Evolutionary conservation across 2,797 vertebrate species (phyloP), one percentile per base, ranked within the genome.

Genomic region (Pagetopsis macropterus): DNA sequence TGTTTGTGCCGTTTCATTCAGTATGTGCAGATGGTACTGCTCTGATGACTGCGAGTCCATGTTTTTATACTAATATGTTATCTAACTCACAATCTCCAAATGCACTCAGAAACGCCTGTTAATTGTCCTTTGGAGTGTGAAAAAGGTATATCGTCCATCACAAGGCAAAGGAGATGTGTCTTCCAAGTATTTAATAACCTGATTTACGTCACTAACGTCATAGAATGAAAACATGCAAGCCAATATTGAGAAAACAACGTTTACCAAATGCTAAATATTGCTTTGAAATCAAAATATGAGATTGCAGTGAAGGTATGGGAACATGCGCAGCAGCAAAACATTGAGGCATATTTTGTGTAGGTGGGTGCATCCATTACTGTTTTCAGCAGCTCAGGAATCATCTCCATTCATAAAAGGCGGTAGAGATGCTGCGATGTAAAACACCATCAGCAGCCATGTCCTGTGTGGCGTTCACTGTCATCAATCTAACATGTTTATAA

Each of bases 371-470:
- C 19, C 21, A 50, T 31, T 52, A 1, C 31, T 61, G 19, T 27
- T 23, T 41, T 40, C 66, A 65, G n/a, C 77, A 14, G 65, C 19
- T 71, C 45, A 9, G 31, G 10, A 9, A 61, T 40, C 52, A 51
- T 73, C 60, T 75, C 58, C 80, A 83, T 89, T 90, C 85, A 88
- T 61, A 84, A 88, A 84, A 75, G 76, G 57, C 44, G 61, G 57
- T 31, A 57, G 69, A 54, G 67, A 62, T 2, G 37, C 4, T 52
- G 56, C 50, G 56, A 50, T 43, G 51, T 48, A 61, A 45, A 60
- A 9, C 72, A 74, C 58, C 60, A 56, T 70, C 67, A 51, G 65
- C 73, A 17, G 73, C 75, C 68, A 43, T 75, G 72, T 74, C 65
- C 52, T 27, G 33, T 19, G 23, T 1, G 16, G 2, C 78, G 11